These are phyloP conservation scores for Capitella teleta DNA, from an alignment of 1,140 invertebrate species.

Conservation along the genomic window DNA sequence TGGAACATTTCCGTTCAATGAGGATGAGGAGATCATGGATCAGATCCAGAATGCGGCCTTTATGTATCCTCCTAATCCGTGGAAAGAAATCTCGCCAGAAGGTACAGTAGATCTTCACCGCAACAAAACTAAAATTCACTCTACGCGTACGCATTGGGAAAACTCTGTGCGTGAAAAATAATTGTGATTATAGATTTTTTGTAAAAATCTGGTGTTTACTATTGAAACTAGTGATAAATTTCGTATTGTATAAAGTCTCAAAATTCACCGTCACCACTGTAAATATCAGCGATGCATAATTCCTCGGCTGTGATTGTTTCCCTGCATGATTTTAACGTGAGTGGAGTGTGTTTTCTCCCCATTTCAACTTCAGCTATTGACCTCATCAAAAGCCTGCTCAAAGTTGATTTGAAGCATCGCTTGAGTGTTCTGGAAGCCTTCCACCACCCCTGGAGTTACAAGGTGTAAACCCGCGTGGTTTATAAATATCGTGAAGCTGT, in stretches of 20 bases:
- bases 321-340: no score
- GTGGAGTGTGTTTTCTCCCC: no score
- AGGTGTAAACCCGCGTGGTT: neutral
- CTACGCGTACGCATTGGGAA: no score
- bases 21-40: conserved; percentile 98
- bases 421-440: conserved; percentile 1
- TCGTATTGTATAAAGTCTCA: no score
- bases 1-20: conserved; percentile 98
- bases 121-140: neutral
- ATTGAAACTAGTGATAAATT: no score
- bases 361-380: conserved; percentile 9
- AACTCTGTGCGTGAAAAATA: no score
- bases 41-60: conserved; percentile 99
- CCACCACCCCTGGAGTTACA: conserved; percentile 1
- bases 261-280: no score
- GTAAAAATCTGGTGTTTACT: no score
- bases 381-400: conserved; percentile 6
- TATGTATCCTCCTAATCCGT: conserved; percentile 93
- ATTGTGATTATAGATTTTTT: no score
- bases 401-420: conserved; percentile 1
- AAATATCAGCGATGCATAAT: no score
- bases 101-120: conserved; percentile 49
- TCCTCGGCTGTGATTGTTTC: no score
- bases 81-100: conserved; percentile 94
- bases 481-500: neutral